Conservation (phyloP, 2,113 vertebrate species). For the Toxostoma redivivum region DNA sequence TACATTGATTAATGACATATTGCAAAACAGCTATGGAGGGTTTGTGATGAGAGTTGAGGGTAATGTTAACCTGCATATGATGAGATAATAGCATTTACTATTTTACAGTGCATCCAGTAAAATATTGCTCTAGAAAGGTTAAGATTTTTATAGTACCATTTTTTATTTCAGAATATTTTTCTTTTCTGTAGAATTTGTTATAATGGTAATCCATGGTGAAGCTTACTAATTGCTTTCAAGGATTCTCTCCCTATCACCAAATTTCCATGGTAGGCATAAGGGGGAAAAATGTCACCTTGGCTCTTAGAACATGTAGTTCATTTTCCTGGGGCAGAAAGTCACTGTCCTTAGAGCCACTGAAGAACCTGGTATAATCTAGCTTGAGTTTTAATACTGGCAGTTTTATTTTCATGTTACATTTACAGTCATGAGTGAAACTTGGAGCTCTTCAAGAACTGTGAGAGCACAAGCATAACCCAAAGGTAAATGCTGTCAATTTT, state of each 20-base stretch:
- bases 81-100: not conserved
- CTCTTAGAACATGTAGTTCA: not conserved
- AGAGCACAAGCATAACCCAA: constrained; percentile 49
- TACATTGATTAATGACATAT: constrained; percentile 42
- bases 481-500: constrained; percentile 59
- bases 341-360: constrained; percentile 8
- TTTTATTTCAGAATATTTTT: not conserved
- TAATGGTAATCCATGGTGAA: not conserved
- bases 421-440: constrained; percentile 31
- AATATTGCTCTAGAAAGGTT: not conserved
- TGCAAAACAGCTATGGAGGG: constrained; percentile 4
- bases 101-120: not conserved
- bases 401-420: constrained; percentile 59
- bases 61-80: constrained; percentile 7
- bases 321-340: not conserved
- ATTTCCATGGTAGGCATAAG: not conserved
- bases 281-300: not conserved
- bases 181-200: not conserved
- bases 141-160: not conserved
- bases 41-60: not conserved
- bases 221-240: not conserved
- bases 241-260: not conserved
- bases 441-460: constrained; percentile 40
- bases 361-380: constrained; percentile 13
- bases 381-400: constrained; percentile 28